A percentile compares a stretch with the other conserved stretches of the same genome.
phyloP scores from a whole-genome alignment of 2,797 vertebrate species.

The Austrolebias charrua region DNA sequence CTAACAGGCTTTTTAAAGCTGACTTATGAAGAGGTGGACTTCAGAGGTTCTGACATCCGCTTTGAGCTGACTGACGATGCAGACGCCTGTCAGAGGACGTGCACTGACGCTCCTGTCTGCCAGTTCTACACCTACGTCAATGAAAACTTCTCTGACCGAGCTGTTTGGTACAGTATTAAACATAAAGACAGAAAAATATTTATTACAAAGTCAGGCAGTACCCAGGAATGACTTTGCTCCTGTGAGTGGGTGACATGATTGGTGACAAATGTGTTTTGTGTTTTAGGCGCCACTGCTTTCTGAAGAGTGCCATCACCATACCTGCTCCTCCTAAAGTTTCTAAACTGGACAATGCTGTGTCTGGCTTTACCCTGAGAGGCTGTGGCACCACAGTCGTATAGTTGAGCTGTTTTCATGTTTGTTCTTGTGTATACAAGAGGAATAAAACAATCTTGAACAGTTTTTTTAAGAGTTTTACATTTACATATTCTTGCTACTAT shows the following conservation, averaged over 20 bases:
- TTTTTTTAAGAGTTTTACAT: not conserved
- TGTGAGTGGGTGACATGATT: no score
- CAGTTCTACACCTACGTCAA: slow-evolving; percentile 66
- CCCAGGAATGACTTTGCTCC: not conserved
- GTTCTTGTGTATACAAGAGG: not conserved
- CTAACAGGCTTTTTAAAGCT: slow-evolving; percentile 54
- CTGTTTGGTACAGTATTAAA: slow-evolving; percentile 5
- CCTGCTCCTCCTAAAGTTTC: slow-evolving; percentile 54
- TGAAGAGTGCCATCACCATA: slow-evolving; percentile 64
- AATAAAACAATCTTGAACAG: not conserved
- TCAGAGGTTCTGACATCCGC: slow-evolving; percentile 41
- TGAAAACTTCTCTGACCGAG: fast-evolving
- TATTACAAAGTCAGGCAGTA: not conserved
- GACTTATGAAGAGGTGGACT: slow-evolving; percentile 35
- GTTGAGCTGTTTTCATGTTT: not conserved
- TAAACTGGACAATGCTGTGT: slow-evolving; percentile 29
- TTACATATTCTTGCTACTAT: not conserved
- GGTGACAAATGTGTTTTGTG: not conserved
- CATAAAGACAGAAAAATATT: not conserved
- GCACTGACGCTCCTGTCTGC: slow-evolving; percentile 56
- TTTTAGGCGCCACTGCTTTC: slow-evolving; percentile 55
- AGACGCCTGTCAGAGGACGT: slow-evolving; percentile 49
- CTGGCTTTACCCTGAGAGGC: slow-evolving; percentile 59
- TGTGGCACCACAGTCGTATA: not conserved
- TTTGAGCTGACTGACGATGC: slow-evolving; percentile 23